These are phyloP conservation scores for Parauchenoglanis punctatus DNA, from an alignment of 2,797 vertebrate genomes.

Conservation along the genomic window DNA sequence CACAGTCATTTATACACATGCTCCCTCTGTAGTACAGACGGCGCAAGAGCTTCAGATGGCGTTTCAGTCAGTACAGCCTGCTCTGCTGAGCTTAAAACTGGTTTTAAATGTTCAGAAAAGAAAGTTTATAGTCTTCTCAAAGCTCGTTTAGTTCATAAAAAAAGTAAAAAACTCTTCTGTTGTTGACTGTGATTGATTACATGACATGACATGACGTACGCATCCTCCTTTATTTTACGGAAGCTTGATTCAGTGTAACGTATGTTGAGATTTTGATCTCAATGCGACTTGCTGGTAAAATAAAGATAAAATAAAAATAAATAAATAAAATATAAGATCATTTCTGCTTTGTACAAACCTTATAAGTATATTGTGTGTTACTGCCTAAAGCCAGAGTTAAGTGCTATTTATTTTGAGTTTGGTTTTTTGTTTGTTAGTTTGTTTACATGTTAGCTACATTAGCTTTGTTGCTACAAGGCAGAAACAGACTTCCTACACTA, in stretches of 20 bases:
- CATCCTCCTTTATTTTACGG: too few species aligned
- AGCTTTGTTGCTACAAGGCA: background rate
- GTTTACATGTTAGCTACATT: background rate
- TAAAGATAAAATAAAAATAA: too few species aligned
- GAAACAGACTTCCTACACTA: background rate
- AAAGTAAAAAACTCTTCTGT: too few species aligned
- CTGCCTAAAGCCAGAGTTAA: background rate
- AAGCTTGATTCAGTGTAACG: too few species aligned
- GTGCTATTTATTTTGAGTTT: background rate
- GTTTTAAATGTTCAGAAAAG: background rate
- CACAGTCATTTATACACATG: background rate
- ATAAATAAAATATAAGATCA: background rate
- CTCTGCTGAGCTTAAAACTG: background rate
- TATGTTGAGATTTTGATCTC: too few species aligned
- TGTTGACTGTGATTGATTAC: too few species aligned
- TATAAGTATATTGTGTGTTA: background rate
- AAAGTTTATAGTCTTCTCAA: background rate
- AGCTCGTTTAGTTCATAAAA: too few species aligned
- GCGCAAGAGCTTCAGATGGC: too few species aligned
- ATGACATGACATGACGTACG: too few species aligned
- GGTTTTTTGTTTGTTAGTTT: background rate
- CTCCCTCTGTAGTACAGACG: too few species aligned
- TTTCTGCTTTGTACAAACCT: background rate
- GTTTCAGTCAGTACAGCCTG: too few species aligned
- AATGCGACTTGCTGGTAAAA: too few species aligned